Evolutionary conservation across 2,797 vertebrate genomes (phyloP), one percentile per base, ranked within the genome.

Genomic region (Gastrophryne carolinensis): DNA sequence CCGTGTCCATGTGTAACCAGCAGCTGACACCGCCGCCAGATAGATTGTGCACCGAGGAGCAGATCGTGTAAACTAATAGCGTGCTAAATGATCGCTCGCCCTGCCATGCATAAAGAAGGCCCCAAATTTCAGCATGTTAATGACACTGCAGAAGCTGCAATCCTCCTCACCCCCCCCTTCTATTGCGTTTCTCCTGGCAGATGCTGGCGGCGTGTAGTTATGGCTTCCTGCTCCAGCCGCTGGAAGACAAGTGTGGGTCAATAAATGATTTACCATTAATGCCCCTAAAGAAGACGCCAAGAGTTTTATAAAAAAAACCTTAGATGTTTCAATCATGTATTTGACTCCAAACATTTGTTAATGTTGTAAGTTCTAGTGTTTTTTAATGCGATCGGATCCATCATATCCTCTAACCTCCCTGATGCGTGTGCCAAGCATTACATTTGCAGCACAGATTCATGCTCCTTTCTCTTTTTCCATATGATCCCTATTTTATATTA

Each of bases 71-170:
- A 71, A 62, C 27, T 57, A 84, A 80, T 83, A 83, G 86, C 78
- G 81, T 83, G 78, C 80, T 84, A 82, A 71, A 84, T 82, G 57
- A 26, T 63, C 80, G 77, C 44, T 83, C 21, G 47, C 60, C 35
- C 78, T 13, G 62, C 80, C 17, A 47, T 74, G 56, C 78, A 61
- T 79, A 56, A 50, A 69, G 72, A 72, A 58, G 72, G 56, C 39
- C 21, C 29, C 50, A 35, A 68, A 67, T 76, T 82, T 65, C 5
- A 12, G 29, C 67, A 24, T 23, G 60, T 72, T 47, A 41, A 53
- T 60, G 58, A 30, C 64, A 9, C 57, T 61, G 17, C 47, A 61
- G 44, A 52, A 1, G 5, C 65, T 41, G 32, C 34, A 49, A 19
- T 35, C 74, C 61, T 13, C n/a, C 8, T 12, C 3, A 9, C 44